Conservation (phyloP, 2,113 vertebrate genomes). For the Tylochromis polylepis region DNA sequence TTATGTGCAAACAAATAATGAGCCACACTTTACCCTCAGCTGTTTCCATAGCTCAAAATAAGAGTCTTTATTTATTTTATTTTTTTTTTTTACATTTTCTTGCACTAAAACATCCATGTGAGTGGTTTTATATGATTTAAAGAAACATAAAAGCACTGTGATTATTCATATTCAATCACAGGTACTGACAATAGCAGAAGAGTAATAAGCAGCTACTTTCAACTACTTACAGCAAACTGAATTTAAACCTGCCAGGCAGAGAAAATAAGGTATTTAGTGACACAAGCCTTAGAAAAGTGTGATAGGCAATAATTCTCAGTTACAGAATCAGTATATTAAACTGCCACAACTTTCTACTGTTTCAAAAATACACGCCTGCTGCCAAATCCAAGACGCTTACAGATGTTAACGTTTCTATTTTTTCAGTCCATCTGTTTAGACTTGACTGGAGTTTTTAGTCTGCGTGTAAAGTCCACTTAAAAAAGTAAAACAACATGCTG, state of each 20-base stretch:
- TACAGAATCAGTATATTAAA: background rate
- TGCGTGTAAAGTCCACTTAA: fast-evolving
- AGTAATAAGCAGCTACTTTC: background rate
- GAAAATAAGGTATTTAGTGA: background rate
- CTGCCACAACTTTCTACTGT: background rate
- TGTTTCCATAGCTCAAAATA: background rate
- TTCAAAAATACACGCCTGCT: background rate
- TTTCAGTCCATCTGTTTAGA: background rate
- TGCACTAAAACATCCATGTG: background rate
- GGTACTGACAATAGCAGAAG: background rate
- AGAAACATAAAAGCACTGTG: background rate
- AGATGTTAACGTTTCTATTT: background rate
- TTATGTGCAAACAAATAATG: background rate
- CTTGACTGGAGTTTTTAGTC: background rate
- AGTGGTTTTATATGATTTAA: background rate
- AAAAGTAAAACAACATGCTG: fast-evolving
- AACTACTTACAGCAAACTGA: background rate
- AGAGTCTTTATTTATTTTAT: background rate
- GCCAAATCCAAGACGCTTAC: fast-evolving
- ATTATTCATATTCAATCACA: background rate
- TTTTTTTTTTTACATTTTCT: background rate
- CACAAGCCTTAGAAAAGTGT: background rate
- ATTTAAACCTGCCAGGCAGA: background rate
- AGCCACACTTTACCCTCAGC: background rate
- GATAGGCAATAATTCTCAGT: fast-evolving